A percentile compares a stretch with the other conserved stretches of the same genome.
These are phyloP conservation scores for Parelbella ahira DNA, from an alignment of 2,888 invertebrate species.

Conservation along the genomic window DNA sequence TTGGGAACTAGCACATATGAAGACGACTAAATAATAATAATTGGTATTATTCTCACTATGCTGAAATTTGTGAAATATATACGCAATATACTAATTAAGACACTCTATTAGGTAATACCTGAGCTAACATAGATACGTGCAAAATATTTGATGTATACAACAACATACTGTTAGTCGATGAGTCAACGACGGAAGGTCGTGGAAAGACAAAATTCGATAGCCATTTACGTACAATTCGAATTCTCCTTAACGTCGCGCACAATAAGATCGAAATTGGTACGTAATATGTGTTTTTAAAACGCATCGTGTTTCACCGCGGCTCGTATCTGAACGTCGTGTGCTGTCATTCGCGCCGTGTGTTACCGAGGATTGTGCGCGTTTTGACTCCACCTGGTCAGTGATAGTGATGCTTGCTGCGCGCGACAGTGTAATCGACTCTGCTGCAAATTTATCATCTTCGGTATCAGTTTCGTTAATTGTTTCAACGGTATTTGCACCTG, in stretches of 20 bases:
- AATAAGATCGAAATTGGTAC: constrained; percentile 16
- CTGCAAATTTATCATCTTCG: neutral
- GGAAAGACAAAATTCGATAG: neutral
- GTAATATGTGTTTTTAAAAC: neutral
- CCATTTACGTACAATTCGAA: neutral
- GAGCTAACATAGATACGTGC: constrained; percentile 19
- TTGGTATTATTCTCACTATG: too few species aligned
- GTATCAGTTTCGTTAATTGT: neutral
- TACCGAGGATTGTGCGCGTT: constrained; percentile 18
- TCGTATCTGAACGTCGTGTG: constrained; percentile 14
- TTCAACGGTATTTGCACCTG: too few species aligned
- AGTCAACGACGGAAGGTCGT: constrained; percentile 21
- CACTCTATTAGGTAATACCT: constrained; percentile 19
- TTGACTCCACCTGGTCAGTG: constrained; percentile 2
- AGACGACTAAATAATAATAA: too few species aligned
- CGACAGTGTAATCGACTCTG: too few species aligned
- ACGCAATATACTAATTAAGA: constrained; percentile 5
- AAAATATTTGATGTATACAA: constrained; percentile 17
- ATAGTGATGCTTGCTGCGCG: constrained; percentile 1
- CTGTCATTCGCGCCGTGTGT: constrained; percentile 19
- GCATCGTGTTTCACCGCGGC: neutral
- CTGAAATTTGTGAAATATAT: neutral
- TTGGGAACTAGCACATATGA: too few species aligned
- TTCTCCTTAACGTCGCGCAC: constrained; percentile 6
- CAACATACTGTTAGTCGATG: constrained; percentile 22